Conservation (phyloP, 2,888 invertebrate species). For the Leucoma salicis region DNA sequence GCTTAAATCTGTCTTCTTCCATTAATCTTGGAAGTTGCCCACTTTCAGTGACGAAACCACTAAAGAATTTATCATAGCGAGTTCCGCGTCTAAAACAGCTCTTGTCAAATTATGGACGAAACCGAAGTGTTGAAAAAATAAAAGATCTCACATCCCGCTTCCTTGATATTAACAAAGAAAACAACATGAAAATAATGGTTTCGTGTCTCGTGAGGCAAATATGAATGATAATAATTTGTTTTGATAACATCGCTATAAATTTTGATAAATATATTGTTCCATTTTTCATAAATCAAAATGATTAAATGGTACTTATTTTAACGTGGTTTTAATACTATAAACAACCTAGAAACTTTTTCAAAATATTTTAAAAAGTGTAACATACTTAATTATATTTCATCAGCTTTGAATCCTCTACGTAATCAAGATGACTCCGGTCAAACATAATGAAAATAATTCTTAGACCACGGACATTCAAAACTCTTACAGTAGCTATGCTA, state of each 20-base stretch:
- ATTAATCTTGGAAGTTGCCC: constrained; percentile 29
- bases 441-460: no score
- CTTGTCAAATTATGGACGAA: constrained; percentile 47
- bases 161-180: constrained; percentile 37
- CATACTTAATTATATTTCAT: no score
- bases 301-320: constrained; percentile 9
- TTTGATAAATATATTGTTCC: background rate
- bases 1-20: constrained; percentile 16
- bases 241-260: constrained; percentile 20
- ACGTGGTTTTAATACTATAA: no score
- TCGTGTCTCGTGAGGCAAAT: constrained; percentile 18
- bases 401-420: no score
- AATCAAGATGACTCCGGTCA: no score
- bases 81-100: constrained; percentile 61
- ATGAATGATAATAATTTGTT: constrained; percentile 19
- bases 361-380: no score
- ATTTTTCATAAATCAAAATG: constrained; percentile 19
- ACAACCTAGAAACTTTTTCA: no score
- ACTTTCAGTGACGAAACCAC: constrained; percentile 43
- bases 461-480: no score
- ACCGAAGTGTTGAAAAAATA: constrained; percentile 38
- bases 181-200: constrained; percentile 16
- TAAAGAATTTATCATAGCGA: constrained; percentile 56
- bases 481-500: no score
- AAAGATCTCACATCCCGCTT: constrained; percentile 29